Percentiles rank a stretch among this genome's conserved stretches.
phyloP scores from a whole-genome alignment of 2,888 invertebrate genomes.

The Lepidonotus clava region DNA sequence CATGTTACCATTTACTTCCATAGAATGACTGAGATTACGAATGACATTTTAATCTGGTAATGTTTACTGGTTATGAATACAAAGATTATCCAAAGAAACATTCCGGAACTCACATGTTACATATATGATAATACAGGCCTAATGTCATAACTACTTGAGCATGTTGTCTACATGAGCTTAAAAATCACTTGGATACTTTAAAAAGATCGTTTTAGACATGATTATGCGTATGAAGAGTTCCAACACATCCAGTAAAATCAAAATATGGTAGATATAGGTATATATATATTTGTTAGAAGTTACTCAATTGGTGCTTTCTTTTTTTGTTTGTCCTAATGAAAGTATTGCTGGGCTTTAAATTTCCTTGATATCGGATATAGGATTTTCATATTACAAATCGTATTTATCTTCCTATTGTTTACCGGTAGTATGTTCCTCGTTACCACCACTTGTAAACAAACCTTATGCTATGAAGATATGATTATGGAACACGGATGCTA shows the following conservation, averaged over 20 bases:
- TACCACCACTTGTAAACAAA: not conserved
- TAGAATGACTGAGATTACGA: too few species aligned
- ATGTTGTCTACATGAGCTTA: too few species aligned
- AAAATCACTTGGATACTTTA: too few species aligned
- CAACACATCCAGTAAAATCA: not conserved
- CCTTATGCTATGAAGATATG: not conserved
- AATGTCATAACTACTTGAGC: slow-evolving; percentile 1
- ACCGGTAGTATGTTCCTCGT: not conserved
- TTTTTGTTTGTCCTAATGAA: not conserved
- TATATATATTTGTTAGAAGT: not conserved
- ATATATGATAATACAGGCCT: not conserved
- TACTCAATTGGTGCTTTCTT: slow-evolving; percentile 28
- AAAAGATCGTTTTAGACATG: too few species aligned
- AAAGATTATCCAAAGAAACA: too few species aligned
- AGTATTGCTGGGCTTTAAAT: not conserved
- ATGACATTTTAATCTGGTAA: too few species aligned
- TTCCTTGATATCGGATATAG: too few species aligned
- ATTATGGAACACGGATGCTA: not conserved
- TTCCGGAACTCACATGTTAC: too few species aligned
- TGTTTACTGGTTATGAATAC: too few species aligned
- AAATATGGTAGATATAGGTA: not conserved
- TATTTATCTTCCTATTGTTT: too few species aligned
- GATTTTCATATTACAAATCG: too few species aligned
- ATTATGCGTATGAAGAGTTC: not conserved
- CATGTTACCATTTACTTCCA: too few species aligned